phyloP scores from a whole-genome alignment of 2,888 invertebrate species.

The Achlya flavicornis region DNA sequence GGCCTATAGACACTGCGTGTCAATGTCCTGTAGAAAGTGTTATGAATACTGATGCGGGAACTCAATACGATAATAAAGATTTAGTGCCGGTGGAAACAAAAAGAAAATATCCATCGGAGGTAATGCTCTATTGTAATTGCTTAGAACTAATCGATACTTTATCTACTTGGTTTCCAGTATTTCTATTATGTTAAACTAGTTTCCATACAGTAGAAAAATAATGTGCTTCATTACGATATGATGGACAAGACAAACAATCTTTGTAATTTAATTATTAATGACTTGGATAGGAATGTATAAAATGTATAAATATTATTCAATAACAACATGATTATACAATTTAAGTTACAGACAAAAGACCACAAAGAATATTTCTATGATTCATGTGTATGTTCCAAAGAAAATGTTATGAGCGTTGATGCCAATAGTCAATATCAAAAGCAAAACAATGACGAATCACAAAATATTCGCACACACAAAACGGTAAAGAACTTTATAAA shows the following conservation, averaged over 20 bases:
- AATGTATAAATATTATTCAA: too few relatives aligned
- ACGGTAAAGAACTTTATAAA: neutral
- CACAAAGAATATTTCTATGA: neutral
- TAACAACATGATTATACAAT: neutral
- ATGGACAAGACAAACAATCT: too few relatives aligned
- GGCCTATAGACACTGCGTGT: slow-evolving; percentile 20
- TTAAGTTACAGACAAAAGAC: neutral
- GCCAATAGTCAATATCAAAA: neutral
- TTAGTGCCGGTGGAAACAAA: neutral
- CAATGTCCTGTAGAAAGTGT: slow-evolving; percentile 27
- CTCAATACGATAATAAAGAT: slow-evolving; percentile 18
- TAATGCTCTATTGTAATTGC: neutral
- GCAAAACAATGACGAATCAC: neutral
- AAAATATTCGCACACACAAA: neutral
- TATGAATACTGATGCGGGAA: slow-evolving; percentile 19
- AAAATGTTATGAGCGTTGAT: neutral
- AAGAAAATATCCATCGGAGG: neutral
- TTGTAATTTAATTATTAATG: too few relatives aligned
- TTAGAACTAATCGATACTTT: neutral
- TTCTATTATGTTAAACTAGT: too few relatives aligned
- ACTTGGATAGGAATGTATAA: too few relatives aligned
- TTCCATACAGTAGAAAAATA: too few relatives aligned
- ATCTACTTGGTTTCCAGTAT: neutral
- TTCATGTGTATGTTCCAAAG: neutral
- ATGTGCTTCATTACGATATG: too few relatives aligned